Evolutionary conservation across 2,797 vertebrate genomes (phyloP), one percentile per base, ranked within the genome.

Genomic region (Smutsia temminckii): DNA sequence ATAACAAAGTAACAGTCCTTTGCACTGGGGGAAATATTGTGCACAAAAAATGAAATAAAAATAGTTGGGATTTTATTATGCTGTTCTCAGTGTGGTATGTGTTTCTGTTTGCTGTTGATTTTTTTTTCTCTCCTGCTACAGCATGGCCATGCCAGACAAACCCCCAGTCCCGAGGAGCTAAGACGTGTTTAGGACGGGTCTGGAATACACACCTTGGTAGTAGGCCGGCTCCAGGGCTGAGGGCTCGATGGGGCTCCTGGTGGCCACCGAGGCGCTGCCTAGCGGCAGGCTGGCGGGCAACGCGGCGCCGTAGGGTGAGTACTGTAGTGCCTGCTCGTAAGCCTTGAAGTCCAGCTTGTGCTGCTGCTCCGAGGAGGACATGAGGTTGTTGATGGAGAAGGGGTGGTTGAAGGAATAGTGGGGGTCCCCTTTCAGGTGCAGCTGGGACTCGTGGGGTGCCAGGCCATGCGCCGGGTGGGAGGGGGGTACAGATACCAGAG

Each of bases 271-370:
- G 81, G 98, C 34, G 87, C 98, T 94, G 98, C 98, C 97, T 51
- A 99, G 98, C 4, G 99, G 98, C 98, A 99, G 97, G 89, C 98
- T 98, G 88, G 98, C 97, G 29, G 99, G 98, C 97, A 99, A 97
- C 75, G 98, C 98, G 21, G 99, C 97, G 51, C 99, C 98, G 55
- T 99, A 99, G 88, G 99, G 99, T 21, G 99, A 99, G 98, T 99
- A 99, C 98, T 99, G 99, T 97, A 99, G 98, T 0, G 99, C 99
- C 97, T 99, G 99, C 98, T 99, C 99, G 14, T 99, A 99, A 2
- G 99, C 99, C 99, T 99, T 99, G 98, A 99, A 99, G 99, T 99
- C 99, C 99, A 99, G 98, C 99, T 99, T 99, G 99, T 99, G 99
- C 98, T 99, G 99, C 98, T 99, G 99, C 98, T 99, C 99, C 0